These are phyloP conservation scores for Todus mexicanus DNA, from an alignment of 2,797 vertebrate species.

Conservation along the genomic window DNA sequence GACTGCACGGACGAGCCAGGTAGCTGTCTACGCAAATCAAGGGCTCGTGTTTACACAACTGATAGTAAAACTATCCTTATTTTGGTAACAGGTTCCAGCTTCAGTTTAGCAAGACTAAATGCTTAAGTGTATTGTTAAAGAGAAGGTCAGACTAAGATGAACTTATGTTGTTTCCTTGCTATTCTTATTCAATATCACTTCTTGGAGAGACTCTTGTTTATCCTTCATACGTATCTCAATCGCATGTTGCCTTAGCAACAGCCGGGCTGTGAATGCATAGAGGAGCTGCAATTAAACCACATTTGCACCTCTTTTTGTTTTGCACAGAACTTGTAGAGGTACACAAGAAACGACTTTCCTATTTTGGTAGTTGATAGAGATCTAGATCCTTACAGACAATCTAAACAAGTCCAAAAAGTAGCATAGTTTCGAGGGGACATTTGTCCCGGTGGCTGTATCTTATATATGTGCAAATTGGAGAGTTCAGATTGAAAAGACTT, in stretches of 20 bases:
- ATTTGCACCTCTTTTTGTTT: background rate
- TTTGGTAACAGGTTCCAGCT: background rate
- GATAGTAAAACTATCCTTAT: background rate
- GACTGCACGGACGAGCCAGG: background rate
- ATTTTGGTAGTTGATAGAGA: background rate
- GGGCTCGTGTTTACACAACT: background rate
- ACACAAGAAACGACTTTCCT: background rate
- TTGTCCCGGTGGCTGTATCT: background rate
- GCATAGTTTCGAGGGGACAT: background rate
- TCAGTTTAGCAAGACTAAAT: background rate
- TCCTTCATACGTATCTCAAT: slow-evolving; percentile 60
- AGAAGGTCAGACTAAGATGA: background rate
- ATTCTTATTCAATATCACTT: slow-evolving; percentile 34
- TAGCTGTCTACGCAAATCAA: background rate
- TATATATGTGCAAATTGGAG: background rate
- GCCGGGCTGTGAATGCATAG: slow-evolving; percentile 77
- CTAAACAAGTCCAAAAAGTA: background rate
- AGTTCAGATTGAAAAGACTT: background rate
- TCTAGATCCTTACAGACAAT: background rate
- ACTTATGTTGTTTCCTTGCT: background rate
- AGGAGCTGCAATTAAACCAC: slow-evolving; percentile 70
- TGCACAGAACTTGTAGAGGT: background rate
- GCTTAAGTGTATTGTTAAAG: background rate
- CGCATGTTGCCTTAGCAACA: slow-evolving; percentile 80
- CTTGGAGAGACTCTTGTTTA: slow-evolving; percentile 53